Base-by-base conservation (phyloP, 2,797 vertebrate species). In the Mareca strepera region DNA sequence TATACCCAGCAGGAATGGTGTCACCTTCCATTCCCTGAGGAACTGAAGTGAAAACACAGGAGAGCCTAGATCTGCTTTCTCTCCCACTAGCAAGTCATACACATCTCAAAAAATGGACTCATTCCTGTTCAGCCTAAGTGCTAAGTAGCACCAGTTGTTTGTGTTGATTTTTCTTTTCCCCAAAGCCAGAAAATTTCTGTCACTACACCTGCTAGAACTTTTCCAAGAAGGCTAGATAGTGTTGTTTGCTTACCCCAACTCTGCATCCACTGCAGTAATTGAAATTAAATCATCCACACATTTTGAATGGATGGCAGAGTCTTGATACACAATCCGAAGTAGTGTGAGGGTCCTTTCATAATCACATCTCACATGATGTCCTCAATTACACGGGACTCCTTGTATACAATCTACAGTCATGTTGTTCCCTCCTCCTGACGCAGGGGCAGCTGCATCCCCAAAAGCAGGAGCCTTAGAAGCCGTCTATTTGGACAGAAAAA, bases 291-390 rank as follows among this genome's bases (percentile, higher is more conserved):
- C 41, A 39, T 39, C 26, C 26, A 26, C 1, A 0, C 56, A 16
- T 37, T 84, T 53, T 37, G 39, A 59, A 10, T 22, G 17, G 33
- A 11, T 2, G 23, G 59, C 76, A 81, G 66, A 55, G 48, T 29
- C 41, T 50, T 2, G 28, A 1, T 23, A 8, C 14, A 12, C 35
- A 10, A 0, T 13, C 53, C 14, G 6, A 35, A 14, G 44, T 4
- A 12, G 33, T 0, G 7, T 7, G 44, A 82, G 20, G 41, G 37
- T 41, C 31, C 43, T 69, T 52, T 53, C n/a, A 2, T 9, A 22
- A 22, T 15, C 31, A 11, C 13, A 2, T 0, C 0, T 31, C 53
- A n/a, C 9, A 0, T 8, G 5, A 37, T 41, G 37, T 63, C 37
- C 60, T 63, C 59, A 62, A 7, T 62, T 39, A 62, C 59, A 39